phyloP scores from a whole-genome alignment of 2,113 vertebrate species.

The Ancistrus triradiatus region DNA sequence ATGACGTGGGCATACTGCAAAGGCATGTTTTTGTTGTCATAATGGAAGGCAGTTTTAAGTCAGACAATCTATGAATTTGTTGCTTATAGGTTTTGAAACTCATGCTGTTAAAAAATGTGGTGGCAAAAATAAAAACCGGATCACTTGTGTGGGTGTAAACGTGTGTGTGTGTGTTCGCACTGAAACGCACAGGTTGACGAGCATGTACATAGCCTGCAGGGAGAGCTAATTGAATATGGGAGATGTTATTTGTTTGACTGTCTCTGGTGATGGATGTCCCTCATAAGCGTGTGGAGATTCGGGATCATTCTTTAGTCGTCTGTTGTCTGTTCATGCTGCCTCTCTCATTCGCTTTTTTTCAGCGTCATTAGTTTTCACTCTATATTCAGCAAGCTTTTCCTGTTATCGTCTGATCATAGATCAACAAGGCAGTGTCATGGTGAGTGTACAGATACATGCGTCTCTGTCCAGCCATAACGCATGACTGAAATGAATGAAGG shows the following conservation, averaged over 20 bases:
- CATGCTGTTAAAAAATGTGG: too few species aligned
- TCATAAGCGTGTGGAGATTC: constrained; percentile 70
- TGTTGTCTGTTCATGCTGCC: constrained; percentile 54
- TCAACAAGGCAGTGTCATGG: constrained; percentile 33
- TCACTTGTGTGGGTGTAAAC: too few species aligned
- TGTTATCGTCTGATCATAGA: constrained; percentile 37
- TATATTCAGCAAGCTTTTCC: constrained; percentile 51
- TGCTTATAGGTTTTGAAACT: too few species aligned
- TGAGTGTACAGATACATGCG: constrained; percentile 10
- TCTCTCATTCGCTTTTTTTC: constrained; percentile 24
- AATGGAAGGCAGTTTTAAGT: too few species aligned
- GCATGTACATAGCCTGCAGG: constrained; percentile 41
- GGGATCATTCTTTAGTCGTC: constrained; percentile 66
- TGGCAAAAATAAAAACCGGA: too few species aligned
- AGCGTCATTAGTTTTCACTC: constrained; percentile 35
- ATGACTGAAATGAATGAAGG: constrained; percentile 21
- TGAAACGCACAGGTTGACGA: constrained; percentile 7
- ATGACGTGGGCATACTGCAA: constrained; percentile 15
- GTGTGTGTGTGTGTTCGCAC: neutral
- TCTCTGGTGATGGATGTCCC: constrained; percentile 70
- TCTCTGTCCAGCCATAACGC: constrained; percentile 17
- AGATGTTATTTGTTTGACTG: constrained; percentile 60
- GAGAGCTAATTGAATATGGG: constrained; percentile 61
- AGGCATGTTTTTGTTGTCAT: too few species aligned
- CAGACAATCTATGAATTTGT: too few species aligned